Percentiles rank a stretch among this genome's conserved stretches.
phyloP scores from a whole-genome alignment of 2,113 vertebrate genomes.

The Crypturellus undulatus region DNA sequence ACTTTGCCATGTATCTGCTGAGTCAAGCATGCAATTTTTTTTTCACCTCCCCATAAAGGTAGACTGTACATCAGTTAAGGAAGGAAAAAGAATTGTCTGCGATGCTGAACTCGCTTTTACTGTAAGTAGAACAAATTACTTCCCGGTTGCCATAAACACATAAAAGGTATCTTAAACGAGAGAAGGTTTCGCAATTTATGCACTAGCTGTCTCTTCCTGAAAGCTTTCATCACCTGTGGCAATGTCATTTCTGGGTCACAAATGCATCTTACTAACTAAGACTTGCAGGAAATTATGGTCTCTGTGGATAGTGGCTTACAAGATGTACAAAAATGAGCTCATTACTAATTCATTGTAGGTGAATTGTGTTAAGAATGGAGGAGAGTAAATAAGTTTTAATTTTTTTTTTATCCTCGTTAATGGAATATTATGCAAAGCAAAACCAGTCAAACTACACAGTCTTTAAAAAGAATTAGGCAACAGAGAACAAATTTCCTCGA shows the following conservation, averaged over 20 bases:
- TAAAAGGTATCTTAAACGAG: conserved; percentile 52
- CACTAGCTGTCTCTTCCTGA: conserved; percentile 17
- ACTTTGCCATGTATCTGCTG: neutral
- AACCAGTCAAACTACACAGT: fast-evolving
- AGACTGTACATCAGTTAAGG: conserved; percentile 19
- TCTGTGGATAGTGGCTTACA: neutral
- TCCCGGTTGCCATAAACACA: conserved; percentile 39
- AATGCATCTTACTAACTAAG: conserved; percentile 27
- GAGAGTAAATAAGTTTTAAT: neutral
- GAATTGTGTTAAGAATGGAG: neutral
- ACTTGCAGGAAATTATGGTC: neutral
- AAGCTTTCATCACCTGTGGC: conserved; percentile 50
- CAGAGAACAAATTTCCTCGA: neutral
- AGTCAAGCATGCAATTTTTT: neutral
- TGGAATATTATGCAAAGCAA: neutral
- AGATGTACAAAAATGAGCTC: neutral
- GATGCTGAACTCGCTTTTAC: conserved; percentile 74
- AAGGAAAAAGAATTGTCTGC: neutral
- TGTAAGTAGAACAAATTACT: conserved; percentile 67
- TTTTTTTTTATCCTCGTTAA: neutral
- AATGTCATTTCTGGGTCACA: conserved; percentile 61
- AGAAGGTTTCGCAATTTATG: conserved; percentile 34
- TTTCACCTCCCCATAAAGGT: conserved; percentile 56
- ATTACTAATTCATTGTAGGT: neutral
- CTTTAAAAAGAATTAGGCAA: neutral